These are phyloP conservation scores for Aphelocoma californica DNA, from an alignment of 2,797 vertebrate genomes.

Conservation along the genomic window DNA sequence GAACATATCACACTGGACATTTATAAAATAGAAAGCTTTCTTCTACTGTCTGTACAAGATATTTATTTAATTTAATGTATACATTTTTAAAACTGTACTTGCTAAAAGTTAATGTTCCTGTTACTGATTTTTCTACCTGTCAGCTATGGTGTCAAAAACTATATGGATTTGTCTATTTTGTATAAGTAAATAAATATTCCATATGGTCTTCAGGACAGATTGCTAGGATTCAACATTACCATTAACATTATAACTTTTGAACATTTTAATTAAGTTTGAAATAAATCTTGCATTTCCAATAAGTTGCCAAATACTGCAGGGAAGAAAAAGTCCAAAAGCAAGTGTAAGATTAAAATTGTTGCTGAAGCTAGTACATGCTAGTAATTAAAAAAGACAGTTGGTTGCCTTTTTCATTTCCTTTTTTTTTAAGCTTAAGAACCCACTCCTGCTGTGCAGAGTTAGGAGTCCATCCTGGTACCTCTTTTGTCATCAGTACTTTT, in stretches of 20 bases:
- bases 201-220: constrained; percentile 37
- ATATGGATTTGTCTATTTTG: constrained; percentile 19
- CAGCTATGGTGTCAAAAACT: not conserved
- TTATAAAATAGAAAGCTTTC: not conserved
- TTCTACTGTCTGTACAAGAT: not conserved
- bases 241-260: constrained; percentile 29
- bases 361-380: constrained; percentile 26
- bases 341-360: constrained; percentile 59
- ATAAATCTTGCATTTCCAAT: constrained; percentile 50
- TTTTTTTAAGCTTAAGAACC: constrained; percentile 60
- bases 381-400: constrained; percentile 58
- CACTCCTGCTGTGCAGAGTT: constrained; percentile 37
- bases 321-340: constrained; percentile 24
- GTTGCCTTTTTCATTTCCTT: constrained; percentile 22
- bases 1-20: not conserved
- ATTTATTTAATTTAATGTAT: too few relatives aligned
- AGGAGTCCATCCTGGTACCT: constrained; percentile 21
- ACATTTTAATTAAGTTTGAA: constrained; percentile 65
- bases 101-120: not conserved
- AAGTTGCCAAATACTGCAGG: constrained; percentile 30
- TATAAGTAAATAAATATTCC: constrained; percentile 42
- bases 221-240: constrained; percentile 48
- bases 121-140: constrained; percentile 22
- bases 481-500: constrained; percentile 32
- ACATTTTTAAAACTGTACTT: not conserved